Conservation (phyloP, 1,140 invertebrate genomes). For the Drosophila baimaii region DNA sequence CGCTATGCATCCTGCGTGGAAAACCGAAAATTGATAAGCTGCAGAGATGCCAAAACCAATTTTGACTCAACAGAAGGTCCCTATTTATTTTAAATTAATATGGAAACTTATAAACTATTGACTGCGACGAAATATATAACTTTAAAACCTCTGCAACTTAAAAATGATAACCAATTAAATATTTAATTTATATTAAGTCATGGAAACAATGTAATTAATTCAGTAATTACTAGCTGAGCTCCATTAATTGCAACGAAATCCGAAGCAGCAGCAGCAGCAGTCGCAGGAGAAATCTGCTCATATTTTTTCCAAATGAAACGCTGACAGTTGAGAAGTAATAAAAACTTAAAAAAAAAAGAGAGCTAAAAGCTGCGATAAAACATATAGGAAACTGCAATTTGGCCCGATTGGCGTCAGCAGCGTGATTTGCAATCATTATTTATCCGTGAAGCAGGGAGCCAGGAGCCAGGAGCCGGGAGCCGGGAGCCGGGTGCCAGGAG, state of each 20-base stretch:
- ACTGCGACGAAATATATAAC: no score
- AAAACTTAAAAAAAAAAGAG: slow-evolving; percentile 6
- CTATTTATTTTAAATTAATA: not conserved
- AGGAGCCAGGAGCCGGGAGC: slow-evolving; percentile 9
- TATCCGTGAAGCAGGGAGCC: slow-evolving; percentile 29
- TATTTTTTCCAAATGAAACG: slow-evolving; percentile 6
- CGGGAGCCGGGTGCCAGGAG: slow-evolving; percentile 18
- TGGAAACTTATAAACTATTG: not conserved
- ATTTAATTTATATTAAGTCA: not conserved
- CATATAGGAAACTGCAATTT: slow-evolving; percentile 55
- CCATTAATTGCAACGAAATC: slow-evolving; percentile 11
- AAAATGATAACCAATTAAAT: not conserved
- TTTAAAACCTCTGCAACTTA: no score
- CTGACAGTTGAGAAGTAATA: slow-evolving; percentile 4
- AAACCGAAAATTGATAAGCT: slow-evolving; percentile 39
- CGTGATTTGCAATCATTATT: slow-evolving; percentile 74
- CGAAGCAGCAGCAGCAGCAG: not conserved
- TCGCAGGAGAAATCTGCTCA: not conserved
- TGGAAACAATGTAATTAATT: not conserved
- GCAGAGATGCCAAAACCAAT: slow-evolving; percentile 13
- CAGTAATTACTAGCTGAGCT: not conserved
- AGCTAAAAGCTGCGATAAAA: slow-evolving; percentile 44
- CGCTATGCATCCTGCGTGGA: slow-evolving; percentile 20
- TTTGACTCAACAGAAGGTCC: not conserved
- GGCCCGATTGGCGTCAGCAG: slow-evolving; percentile 44